Base-by-base conservation (phyloP, 2,888 invertebrate species). In the Tortrix viridana region DNA sequence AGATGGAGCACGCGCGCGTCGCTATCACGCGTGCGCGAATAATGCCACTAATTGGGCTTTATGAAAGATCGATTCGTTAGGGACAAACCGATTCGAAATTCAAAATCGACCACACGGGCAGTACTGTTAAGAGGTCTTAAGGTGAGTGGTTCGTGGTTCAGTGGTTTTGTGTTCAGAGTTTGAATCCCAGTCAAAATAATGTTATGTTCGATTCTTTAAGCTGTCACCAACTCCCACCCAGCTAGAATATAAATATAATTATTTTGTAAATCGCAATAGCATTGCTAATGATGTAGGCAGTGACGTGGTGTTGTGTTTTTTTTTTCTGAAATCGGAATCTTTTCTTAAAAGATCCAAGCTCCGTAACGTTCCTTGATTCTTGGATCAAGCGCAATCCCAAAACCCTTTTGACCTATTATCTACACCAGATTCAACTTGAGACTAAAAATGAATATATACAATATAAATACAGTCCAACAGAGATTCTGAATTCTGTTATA, bases 11-110 rank as follows among this genome's bases (percentile, higher is more conserved):
- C 62, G 56, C 50, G 62, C 55, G 32, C 48, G 12, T 52, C 44
- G 50, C 62, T 62, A 57, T 26, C 54, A 62, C 62, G 62, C 62
- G 57, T 62, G 62, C 62, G 62, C 56, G 62, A 62, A 62, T 62
- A 62, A 62, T 62, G 62, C 46, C 50, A 57, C 50, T 62, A 62
- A 62, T 62, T 62, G 62, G 62, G 38, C 56, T 46, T 62, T 56
- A 50, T 50, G 50, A 56, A 62, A 56, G 62, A 46, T 38, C 56
- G 62, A 62, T 62, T 62, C 56, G 62, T 57, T 57, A 57, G 56
- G 50, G 62, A 62, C 62, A 52, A 50, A 23, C 32, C 50, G 50
- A 52, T 38, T 22, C 46, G 56, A 62, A 62, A 56, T 52, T 62
- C 41, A 38, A 53, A 53, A 57, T 46, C 55, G 50, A 46, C 62